A percentile compares a stretch with the other conserved stretches of the same genome.
These are phyloP conservation scores for Drosophila watanabei DNA, from an alignment of 1,140 invertebrate species.

Conservation along the genomic window DNA sequence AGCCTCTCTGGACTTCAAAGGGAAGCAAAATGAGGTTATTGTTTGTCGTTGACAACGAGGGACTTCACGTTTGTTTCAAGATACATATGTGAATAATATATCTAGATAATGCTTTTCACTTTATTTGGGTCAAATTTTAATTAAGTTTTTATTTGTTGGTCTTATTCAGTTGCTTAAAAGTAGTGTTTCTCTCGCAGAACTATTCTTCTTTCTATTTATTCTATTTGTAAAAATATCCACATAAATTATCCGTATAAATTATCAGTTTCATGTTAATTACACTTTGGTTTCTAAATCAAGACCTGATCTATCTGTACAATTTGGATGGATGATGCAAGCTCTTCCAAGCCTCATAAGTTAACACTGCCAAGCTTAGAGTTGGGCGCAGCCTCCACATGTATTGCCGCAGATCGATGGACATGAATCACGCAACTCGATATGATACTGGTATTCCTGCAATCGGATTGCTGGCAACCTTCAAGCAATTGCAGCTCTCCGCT, in stretches of 20 bases:
- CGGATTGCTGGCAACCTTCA: conserved; percentile 45
- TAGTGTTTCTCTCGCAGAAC: not conserved
- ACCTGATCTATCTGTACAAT: conserved; percentile 2
- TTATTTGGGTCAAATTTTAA: not conserved
- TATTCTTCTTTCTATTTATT: no score
- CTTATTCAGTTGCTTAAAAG: no score
- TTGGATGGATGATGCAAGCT: conserved; percentile 6
- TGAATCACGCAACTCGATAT: conserved; percentile 32
- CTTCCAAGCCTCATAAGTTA: not conserved
- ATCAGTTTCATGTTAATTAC: conserved; percentile 19
- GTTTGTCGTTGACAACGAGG: not conserved
- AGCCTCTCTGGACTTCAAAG: not conserved
- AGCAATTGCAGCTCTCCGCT: conserved; percentile 17
- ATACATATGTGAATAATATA: not conserved
- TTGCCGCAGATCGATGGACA: not conserved
- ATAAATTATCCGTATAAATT: conserved; percentile 1
- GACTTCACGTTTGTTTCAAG: not conserved
- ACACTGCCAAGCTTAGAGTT: conserved; percentile 1
- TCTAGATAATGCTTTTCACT: not conserved
- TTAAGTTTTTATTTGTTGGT: not conserved
- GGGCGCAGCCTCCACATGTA: conserved; percentile 27
- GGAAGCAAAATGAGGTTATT: not conserved
- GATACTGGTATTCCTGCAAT: conserved; percentile 43
- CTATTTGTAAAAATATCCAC: not conserved
- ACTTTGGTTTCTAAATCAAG: conserved; percentile 7